Conservation (phyloP, 92 coral and sea anemone species). For the Siderastrea siderea region DNA sequence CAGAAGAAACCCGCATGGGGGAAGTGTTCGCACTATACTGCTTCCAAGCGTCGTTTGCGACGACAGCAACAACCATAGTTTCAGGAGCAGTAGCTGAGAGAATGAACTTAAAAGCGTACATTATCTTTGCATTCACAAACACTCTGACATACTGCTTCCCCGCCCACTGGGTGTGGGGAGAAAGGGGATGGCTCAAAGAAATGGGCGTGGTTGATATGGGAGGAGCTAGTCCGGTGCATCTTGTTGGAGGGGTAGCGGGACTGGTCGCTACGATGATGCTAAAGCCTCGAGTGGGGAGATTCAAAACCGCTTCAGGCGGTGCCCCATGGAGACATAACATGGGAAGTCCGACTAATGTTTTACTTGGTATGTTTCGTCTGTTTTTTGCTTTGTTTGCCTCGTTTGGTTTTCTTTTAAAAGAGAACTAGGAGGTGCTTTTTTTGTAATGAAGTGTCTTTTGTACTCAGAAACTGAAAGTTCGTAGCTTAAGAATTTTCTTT, state of each 20-base stretch:
- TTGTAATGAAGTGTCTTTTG: background rate
- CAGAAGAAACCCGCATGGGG: constrained; percentile 87
- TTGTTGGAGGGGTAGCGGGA: constrained; percentile 92
- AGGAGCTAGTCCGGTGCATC: constrained; percentile 92
- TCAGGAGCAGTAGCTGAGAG: constrained; percentile 92
- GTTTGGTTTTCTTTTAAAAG: no score
- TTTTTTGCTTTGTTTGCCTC: no score
- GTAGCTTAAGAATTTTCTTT: no score
- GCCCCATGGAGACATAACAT: constrained; percentile 63
- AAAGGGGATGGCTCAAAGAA: constrained; percentile 83
- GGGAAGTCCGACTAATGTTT: constrained; percentile 81
- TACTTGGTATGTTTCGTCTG: constrained; percentile 44
- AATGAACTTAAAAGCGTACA: constrained; percentile 87
- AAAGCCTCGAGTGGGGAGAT: constrained; percentile 85
- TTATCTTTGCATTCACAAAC: constrained; percentile 89
- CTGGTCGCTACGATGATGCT: constrained; percentile 86
- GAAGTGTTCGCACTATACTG: constrained; percentile 84
- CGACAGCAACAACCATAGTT: constrained; percentile 90
- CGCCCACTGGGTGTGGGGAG: constrained; percentile 97
- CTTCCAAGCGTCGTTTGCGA: constrained; percentile 92
- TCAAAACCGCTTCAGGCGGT: constrained; percentile 26
- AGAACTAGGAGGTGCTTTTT: no score
- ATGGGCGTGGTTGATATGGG: constrained; percentile 93
- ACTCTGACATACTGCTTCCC: constrained; percentile 89
- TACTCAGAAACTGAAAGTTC: no score